Base-by-base conservation (phyloP, 2,888 invertebrate species). In the Sarcophaga caerulescens region DNA sequence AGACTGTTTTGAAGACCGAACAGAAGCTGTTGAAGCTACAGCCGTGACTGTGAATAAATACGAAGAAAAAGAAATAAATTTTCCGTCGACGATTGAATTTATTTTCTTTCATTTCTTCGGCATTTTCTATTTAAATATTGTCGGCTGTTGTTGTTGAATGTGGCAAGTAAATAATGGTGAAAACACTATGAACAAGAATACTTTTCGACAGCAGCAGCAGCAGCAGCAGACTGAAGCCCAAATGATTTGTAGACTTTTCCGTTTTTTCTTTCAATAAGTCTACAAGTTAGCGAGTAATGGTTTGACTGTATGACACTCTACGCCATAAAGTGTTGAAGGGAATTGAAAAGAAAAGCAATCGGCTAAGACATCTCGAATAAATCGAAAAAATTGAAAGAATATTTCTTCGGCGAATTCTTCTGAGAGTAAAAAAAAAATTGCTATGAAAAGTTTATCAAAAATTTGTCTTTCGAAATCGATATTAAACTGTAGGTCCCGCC, bases 101-200 rank as follows among this genome's bases (percentile, higher is more conserved):
- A 35, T 35, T 35, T 35, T 35, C 35, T 35, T 82, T 17, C 65
- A 71, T 47, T 66, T 52, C 52, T 66, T 82, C 77, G 82, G 84
- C 69, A 65, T 74, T 57, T 35, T 79, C 65, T 70, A 74, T 79
- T 75, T 75, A 5, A 52, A 52, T 52, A 52, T 12, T 14, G 10
- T 52, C 17, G 14, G 0, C 12, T 17, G 17, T 10, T 35, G 35
- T 35, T 6, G 35, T 52, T 52, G 65, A 80, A 80, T 83, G 68
- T 69, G 68, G 44, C n/a, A 69, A 69, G 44, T 19, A 71, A 76
- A 81, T 75, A 74, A 71, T 83, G 71, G 77, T 78, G 12, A 59
- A 69, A 83, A 68, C 73, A 63, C 63, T 74, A 59, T 10, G 65
- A 84, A 75, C 69, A 83, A 68, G 57, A 63, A 74, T 63, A 17